Base-by-base conservation (phyloP, 2,113 vertebrate genomes). In the Junco hyemalis region DNA sequence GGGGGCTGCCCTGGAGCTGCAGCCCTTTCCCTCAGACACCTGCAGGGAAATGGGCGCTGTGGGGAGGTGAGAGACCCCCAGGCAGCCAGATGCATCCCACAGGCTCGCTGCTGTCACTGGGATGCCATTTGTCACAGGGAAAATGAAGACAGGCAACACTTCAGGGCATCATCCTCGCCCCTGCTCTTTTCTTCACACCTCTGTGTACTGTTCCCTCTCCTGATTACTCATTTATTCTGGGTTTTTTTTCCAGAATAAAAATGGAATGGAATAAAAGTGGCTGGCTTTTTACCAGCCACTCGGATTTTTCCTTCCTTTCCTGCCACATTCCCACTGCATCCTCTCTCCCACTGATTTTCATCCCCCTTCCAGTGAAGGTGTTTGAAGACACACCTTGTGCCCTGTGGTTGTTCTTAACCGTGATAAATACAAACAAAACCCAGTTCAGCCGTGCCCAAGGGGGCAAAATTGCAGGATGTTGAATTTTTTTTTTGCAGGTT, bases 121-220 rank as follows among this genome's bases (percentile, higher is more conserved):
- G 48, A 4, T 87, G 78, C 45, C 8, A 0, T 61, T 95, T 90
- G 64, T 84, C 45, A 61, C 1, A 0, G 14, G 29, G 60, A 31
- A 65, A 81, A 57, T 25, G 31, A 47, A 47, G 64, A 25, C 21
- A 73, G 33, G 73, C 31, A 12, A 60, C 50, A 38, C n/a, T 56
- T 73, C 33, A 47, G 44, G 28, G 50, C 64, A 44, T 26, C 35
- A 7, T 31, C 72, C 53, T 65, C 8, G 0, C 35, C 33, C 1
- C 1, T 63, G 40, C 73, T 60, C 53, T 57, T 70, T 15, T 56
- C 73, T 78, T 92, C 2, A 1, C 73, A 53, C 31, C 36, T 90
- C 40, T 13, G 5, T 38, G 59, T 60, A 42, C 45, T 0, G 0
- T n/a, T 18, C 14, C 29, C 18, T 71, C n/a, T 42, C 45, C 26